Evolutionary conservation across 2,113 vertebrate species (phyloP), one percentile per base, ranked within the genome.

Genomic region (Anhinga rufa): DNA sequence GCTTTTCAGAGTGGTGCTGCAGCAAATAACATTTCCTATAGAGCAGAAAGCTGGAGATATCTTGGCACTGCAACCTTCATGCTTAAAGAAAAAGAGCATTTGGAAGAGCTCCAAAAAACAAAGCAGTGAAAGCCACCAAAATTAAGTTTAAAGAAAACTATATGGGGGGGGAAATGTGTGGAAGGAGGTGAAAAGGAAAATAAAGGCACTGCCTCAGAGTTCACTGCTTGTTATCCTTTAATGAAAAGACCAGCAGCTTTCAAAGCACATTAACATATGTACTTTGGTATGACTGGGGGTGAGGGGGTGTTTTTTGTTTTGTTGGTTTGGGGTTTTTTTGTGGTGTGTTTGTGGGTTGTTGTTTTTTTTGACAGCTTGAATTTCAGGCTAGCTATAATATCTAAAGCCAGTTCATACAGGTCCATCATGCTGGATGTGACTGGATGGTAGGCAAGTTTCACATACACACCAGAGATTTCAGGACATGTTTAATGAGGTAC

Each of bases 1-100:
- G 95, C 87, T 82, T 82, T 87, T 94, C 94, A 91, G 66, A 93
- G 72, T 10, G 1, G 57, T 82, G 81, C 88, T 92, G 93, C 93
- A 95, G 88, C 92, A 88, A 91, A 36, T 54, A 72, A 48, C 38
- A 65, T 54, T 81, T 82, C 82, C 92, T 60, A 32, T 14, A 22
- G 74, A 83, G 54, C 55, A 94, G 26, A 90, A 92, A 95, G 79
- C 76, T 14, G 3, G 76, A 82, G 49, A 44, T 95, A 91, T 57
- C 80, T 64, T 79, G 83, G 65, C 94, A 80, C 74, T 57, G 44
- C 65, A 91, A 91, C 66, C 52, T 60, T 80, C 48, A 29, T 14
- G 16, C 62, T 91, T 72, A 83, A 88, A 85, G 48, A 75, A 88
- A 91, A 82, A 31, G 5, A 5, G 6, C 17, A 68, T 70, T 87